phyloP scores from a whole-genome alignment of 1,140 invertebrate species.

The Neotoxoptera formosana region DNA sequence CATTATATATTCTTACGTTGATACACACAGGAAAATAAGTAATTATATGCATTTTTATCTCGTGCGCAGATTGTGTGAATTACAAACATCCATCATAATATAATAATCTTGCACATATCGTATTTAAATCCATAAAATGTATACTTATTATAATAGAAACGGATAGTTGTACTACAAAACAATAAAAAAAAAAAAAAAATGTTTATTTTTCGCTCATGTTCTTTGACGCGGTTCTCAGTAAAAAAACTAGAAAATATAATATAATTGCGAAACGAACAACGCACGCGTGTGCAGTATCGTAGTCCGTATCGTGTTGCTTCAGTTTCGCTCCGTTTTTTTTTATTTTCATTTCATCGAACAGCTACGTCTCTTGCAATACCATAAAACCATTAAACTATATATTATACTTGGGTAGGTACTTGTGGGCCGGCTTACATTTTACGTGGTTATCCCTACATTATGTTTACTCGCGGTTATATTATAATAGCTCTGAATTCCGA shows the following conservation, averaged over 20 bases:
- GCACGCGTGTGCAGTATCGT: not conserved
- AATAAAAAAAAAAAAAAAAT: not conserved
- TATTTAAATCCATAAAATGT: constrained; percentile 23
- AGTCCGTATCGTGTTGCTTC: not conserved
- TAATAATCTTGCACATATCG: not conserved
- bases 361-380: not conserved
- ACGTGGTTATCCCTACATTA: not conserved
- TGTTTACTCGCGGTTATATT: not conserved
- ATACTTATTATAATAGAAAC: not conserved
- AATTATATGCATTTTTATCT: constrained; percentile 28
- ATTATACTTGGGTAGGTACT: not conserved
- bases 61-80: constrained; percentile 21
- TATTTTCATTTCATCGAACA: not conserved
- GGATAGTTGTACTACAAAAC: not conserved
- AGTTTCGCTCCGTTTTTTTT: constrained; percentile 2
- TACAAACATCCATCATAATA: not conserved
- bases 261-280: not conserved
- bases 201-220: not conserved
- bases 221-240: not conserved
- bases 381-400: not conserved
- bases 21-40: not conserved
- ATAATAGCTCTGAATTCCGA: not conserved
- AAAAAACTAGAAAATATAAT: constrained; percentile 9
- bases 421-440: not conserved
- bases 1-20: not conserved